phyloP scores from a whole-genome alignment of 1,140 invertebrate genomes.

The Calycopis cecrops region DNA sequence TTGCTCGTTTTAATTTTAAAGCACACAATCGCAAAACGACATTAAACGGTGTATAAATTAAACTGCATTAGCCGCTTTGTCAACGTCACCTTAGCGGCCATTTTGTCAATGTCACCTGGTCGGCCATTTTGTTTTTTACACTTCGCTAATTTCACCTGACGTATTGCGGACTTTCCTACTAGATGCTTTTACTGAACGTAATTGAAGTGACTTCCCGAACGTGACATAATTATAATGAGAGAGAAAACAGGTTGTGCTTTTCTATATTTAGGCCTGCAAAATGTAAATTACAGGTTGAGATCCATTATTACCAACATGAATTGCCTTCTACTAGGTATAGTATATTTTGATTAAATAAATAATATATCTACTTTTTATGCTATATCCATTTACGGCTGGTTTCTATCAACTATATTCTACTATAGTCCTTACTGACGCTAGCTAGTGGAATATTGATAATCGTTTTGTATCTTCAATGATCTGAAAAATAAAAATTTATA shows the following conservation, averaged over 20 bases:
- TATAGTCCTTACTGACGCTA: no score
- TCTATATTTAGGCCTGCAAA: not conserved
- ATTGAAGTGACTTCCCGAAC: not conserved
- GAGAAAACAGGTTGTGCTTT: not conserved
- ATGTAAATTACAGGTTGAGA: no score
- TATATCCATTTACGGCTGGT: not conserved
- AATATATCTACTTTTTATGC: no score
- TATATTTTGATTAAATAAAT: no score
- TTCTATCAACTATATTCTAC: no score
- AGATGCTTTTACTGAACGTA: not conserved
- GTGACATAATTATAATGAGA: not conserved
- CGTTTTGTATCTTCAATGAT: no score
- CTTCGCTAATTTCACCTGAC: not conserved
- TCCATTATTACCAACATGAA: no score
- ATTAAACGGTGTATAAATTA: not conserved
- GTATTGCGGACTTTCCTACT: not conserved
- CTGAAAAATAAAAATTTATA: no score
- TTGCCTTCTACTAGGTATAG: no score
- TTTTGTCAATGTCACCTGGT: slow-evolving; percentile 5
- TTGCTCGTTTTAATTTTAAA: no score
- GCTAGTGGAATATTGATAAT: no score
- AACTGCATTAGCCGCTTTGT: not conserved
- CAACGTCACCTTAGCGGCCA: slow-evolving; percentile 1
- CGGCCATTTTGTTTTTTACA: slow-evolving; percentile 4
- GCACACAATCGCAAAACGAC: no score